These are phyloP conservation scores for Psettodes erumei DNA, from an alignment of 2,113 vertebrate genomes.

Conservation along the genomic window DNA sequence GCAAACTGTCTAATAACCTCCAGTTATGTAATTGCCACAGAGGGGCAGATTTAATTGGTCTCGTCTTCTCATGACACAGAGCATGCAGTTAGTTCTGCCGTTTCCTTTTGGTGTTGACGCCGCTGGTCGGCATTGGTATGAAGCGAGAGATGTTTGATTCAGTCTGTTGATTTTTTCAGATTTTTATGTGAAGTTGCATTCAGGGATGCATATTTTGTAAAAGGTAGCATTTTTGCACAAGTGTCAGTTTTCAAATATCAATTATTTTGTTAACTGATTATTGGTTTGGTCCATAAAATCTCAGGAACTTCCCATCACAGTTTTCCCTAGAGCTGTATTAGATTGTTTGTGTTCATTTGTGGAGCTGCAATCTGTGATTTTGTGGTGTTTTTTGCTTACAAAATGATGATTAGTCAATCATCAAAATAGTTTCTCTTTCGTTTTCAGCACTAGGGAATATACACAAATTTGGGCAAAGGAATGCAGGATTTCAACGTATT, in stretches of 20 bases:
- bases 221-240: no score
- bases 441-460: not conserved
- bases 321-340: not conserved
- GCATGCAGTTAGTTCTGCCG: not conserved
- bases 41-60: conserved; percentile 4
- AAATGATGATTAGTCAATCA: not conserved
- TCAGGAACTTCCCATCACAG: no score
- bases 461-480: not conserved
- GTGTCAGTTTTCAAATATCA: no score
- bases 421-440: not conserved
- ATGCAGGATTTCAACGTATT: not conserved
- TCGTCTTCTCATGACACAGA: not conserved
- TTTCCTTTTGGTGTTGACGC: not conserved
- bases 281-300: no score
- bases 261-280: no score
- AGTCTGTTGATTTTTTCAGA: not conserved
- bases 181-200: conserved; percentile 1
- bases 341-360: not conserved
- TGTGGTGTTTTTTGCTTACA: not conserved
- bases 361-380: not conserved
- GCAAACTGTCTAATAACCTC: not conserved
- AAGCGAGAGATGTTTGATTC: not conserved
- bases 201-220: not conserved
- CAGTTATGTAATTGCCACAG: not conserved
- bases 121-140: not conserved